Evolutionary conservation across 2,888 invertebrate species (phyloP).

Genomic region (Hymenopus coronatus): DNA sequence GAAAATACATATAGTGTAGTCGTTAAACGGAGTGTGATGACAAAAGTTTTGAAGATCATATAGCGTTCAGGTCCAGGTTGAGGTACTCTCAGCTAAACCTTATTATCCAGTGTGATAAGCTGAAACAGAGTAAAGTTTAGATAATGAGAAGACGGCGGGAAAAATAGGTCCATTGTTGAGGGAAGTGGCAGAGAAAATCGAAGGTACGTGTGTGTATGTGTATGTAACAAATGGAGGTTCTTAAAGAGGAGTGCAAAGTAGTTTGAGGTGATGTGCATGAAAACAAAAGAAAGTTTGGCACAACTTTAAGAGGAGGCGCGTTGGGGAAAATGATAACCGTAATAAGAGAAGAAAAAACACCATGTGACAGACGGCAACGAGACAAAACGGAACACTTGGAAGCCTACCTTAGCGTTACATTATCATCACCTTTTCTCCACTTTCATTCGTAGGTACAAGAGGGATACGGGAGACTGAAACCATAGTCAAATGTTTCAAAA

Average conservation of each 20-base stretch:
- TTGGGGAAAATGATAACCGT: not conserved
- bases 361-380: not conserved
- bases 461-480: too few relatives aligned
- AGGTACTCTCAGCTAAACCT: not conserved
- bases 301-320: not conserved
- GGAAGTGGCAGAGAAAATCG: not conserved
- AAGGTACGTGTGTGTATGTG: not conserved
- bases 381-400: not conserved
- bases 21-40: too few relatives aligned
- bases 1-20: too few relatives aligned
- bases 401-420: not conserved
- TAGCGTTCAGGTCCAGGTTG: not conserved
- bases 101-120: not conserved
- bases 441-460: too few relatives aligned
- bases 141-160: not conserved
- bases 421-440: too few relatives aligned
- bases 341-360: not conserved
- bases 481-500: too few relatives aligned
- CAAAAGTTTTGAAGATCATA: not conserved
- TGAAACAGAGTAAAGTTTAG: not conserved
- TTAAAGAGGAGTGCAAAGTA: not conserved
- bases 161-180: not conserved
- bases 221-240: not conserved
- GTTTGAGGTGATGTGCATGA: not conserved
- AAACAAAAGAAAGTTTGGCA: not conserved